phyloP scores from a whole-genome alignment of 2,113 vertebrate species.

The Scolopax mira region DNA sequence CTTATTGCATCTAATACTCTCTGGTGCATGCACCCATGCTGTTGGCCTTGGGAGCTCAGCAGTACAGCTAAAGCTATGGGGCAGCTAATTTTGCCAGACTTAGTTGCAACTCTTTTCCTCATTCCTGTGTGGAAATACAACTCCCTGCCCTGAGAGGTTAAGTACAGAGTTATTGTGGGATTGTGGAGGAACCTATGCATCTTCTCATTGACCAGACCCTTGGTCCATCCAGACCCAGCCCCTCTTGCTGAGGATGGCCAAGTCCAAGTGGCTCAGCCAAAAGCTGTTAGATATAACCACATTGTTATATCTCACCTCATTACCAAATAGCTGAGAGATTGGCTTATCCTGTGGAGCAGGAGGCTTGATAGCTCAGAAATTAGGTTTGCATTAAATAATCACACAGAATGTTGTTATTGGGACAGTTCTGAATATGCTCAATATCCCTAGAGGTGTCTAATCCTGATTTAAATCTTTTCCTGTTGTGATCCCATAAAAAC shows the following conservation, averaged over 20 bases:
- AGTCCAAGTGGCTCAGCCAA: neutral
- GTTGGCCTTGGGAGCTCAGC: neutral
- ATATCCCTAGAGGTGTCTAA: neutral
- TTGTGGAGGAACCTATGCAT: neutral
- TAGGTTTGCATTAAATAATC: neutral
- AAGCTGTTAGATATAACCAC: neutral
- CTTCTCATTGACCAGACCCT: neutral
- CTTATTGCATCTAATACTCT: neutral
- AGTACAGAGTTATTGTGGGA: neutral
- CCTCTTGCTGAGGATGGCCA: neutral
- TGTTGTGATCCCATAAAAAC: neutral
- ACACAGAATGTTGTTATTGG: neutral
- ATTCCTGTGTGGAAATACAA: neutral
- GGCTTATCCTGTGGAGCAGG: neutral
- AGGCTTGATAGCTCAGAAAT: neutral
- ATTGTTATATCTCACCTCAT: neutral
- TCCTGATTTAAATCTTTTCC: neutral
- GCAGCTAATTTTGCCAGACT: neutral
- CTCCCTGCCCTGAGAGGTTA: neutral
- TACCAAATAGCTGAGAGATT: neutral
- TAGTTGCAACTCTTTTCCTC: neutral
- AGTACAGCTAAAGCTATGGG: neutral
- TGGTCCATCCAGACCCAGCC: neutral
- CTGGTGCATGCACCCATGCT: neutral
- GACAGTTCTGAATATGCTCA: neutral